Evolutionary conservation across 2,888 invertebrate genomes (phyloP).

Genomic region (Pterostichus niger): DNA sequence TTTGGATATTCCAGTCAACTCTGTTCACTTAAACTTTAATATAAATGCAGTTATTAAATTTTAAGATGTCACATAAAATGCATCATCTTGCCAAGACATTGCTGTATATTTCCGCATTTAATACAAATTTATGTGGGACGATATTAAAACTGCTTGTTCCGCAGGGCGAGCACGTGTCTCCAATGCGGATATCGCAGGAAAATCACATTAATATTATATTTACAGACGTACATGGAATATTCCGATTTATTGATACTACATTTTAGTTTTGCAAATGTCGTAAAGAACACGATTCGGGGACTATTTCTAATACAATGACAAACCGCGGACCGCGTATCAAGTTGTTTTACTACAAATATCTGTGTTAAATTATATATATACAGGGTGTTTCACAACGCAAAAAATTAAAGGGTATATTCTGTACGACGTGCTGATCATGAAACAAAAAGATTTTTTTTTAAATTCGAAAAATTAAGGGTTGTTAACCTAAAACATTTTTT

Average conservation of each 20-base stretch:
- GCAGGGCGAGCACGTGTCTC: constrained; percentile 16
- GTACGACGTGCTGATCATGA: too few species aligned
- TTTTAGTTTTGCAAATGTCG: constrained; percentile 1
- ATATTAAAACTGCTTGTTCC: constrained; percentile 31
- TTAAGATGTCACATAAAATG: constrained; percentile 25
- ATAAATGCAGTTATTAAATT: constrained; percentile 31
- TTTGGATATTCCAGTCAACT: too few species aligned
- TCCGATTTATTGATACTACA: constrained; percentile 21
- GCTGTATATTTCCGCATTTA: constrained; percentile 22
- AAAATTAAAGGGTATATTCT: too few species aligned
- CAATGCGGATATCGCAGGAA: constrained; percentile 19
- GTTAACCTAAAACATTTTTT: too few species aligned
- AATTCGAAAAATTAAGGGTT: too few species aligned
- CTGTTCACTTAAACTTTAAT: neutral
- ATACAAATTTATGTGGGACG: constrained; percentile 14
- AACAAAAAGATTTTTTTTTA: too few species aligned
- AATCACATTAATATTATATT: constrained; percentile 33
- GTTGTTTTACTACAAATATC: too few species aligned
- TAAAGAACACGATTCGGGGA: constrained; percentile 16
- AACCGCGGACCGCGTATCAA: neutral
- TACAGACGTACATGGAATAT: constrained; percentile 20
- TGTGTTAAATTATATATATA: too few species aligned
- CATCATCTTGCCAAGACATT: neutral
- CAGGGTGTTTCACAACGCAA: too few species aligned
- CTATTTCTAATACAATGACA: neutral